These are phyloP conservation scores for Actenoides lindsayi DNA, from an alignment of 2,113 vertebrate species.

Conservation along the genomic window DNA sequence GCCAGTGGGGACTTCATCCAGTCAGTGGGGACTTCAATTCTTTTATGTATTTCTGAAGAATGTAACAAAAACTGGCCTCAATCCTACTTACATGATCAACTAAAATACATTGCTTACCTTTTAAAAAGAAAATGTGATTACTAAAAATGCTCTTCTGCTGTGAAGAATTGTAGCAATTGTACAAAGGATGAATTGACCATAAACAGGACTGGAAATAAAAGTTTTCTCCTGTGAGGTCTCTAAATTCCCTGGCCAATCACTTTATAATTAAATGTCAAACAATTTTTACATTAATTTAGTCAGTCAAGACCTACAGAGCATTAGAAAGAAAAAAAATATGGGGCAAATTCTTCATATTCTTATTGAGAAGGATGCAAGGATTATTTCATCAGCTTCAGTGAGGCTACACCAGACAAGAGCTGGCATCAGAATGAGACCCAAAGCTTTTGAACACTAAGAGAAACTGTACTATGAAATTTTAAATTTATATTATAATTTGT, in stretches of 20 bases:
- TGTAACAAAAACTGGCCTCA: not conserved
- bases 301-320: not conserved
- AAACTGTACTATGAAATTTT: not conserved
- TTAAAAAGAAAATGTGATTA: not conserved
- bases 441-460: not conserved
- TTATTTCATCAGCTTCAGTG: not conserved
- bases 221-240: not conserved
- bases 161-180: not conserved
- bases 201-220: not conserved
- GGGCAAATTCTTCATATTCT: not conserved
- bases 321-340: not conserved
- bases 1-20: no score
- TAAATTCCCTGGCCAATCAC: not conserved
- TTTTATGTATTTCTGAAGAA: not conserved
- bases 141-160: not conserved
- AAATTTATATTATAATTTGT: not conserved
- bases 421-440: not conserved
- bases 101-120: not conserved
- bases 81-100: not conserved
- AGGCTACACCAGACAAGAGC: not conserved
- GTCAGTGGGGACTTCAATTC: no score
- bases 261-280: not conserved
- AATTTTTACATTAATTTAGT: slow-evolving; percentile 2
- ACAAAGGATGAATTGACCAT: not conserved
- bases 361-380: not conserved